Conservation (phyloP, 2,797 vertebrate species). For the Heliangelus exortis region DNA sequence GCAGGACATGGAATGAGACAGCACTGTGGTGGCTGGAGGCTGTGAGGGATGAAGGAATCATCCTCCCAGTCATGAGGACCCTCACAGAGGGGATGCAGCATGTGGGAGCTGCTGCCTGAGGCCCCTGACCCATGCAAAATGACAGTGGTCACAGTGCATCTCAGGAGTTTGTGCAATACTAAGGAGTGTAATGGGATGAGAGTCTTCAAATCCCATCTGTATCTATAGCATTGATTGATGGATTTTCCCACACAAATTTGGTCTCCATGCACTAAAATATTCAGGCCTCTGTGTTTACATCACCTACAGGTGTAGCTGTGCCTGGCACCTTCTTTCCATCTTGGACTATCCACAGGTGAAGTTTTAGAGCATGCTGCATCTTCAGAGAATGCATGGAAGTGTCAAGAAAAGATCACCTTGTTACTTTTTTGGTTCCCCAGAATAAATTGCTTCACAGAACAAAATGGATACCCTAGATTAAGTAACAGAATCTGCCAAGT, state of each 20-base stretch:
- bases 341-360: background rate
- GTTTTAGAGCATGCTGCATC: background rate
- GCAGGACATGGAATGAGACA: background rate
- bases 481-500: background rate
- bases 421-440: background rate
- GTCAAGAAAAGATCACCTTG: background rate
- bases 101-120: background rate
- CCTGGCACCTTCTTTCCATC: background rate
- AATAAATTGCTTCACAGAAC: background rate
- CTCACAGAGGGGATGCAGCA: background rate
- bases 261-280: background rate
- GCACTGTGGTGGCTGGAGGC: fast-evolving
- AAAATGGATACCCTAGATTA: background rate
- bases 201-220: background rate
- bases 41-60: background rate
- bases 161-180: background rate
- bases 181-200: background rate
- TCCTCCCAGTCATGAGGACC: fast-evolving
- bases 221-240: background rate
- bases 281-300: background rate
- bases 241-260: background rate
- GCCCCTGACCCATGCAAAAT: background rate
- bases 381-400: background rate
- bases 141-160: fast-evolving
- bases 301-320: background rate